Evolutionary conservation across 1,140 invertebrate genomes (phyloP).

Genomic region (Paracyclopina nana): DNA sequence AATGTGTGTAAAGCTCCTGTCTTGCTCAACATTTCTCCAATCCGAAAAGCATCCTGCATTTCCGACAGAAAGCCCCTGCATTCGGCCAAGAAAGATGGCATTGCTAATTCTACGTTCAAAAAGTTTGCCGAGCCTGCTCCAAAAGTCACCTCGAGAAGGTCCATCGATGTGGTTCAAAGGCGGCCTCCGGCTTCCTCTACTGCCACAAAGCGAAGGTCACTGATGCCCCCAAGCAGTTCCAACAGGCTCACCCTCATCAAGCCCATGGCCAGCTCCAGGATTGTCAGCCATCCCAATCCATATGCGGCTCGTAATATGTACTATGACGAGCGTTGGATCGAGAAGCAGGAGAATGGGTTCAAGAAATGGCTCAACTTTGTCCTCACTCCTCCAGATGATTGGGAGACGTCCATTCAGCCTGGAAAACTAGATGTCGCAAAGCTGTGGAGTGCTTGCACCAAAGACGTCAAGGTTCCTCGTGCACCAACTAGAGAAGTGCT

Average conservation of each 20-base stretch:
- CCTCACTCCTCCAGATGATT: constrained; percentile 45
- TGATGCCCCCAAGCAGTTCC: not conserved
- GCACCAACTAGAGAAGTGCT: constrained; percentile 31
- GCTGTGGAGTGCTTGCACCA: constrained; percentile 7
- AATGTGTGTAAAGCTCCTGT: too few relatives aligned
- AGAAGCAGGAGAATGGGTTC: constrained; percentile 56
- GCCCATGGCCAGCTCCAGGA: not conserved
- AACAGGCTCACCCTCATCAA: not conserved
- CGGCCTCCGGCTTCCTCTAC: not conserved
- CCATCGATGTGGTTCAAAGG: not conserved
- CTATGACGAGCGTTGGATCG: constrained; percentile 54
- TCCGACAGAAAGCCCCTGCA: too few relatives aligned
- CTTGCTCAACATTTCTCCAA: too few relatives aligned
- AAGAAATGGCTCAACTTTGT: constrained; percentile 70
- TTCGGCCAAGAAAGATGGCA: too few relatives aligned
- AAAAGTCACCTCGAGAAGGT: not conserved
- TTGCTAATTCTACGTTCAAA: too few relatives aligned
- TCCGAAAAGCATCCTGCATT: too few relatives aligned
- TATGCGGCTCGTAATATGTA: constrained; percentile 36
- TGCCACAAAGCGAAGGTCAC: not conserved
- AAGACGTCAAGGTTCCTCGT: constrained; percentile 14
- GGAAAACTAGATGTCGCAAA: constrained; percentile 13
- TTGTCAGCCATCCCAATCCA: constrained; percentile 6
- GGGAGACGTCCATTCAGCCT: constrained; percentile 10
- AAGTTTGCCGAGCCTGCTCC: not conserved